Evolutionary conservation across 1,140 invertebrate species (phyloP).

Genomic region (Drosophila guanche): DNA sequence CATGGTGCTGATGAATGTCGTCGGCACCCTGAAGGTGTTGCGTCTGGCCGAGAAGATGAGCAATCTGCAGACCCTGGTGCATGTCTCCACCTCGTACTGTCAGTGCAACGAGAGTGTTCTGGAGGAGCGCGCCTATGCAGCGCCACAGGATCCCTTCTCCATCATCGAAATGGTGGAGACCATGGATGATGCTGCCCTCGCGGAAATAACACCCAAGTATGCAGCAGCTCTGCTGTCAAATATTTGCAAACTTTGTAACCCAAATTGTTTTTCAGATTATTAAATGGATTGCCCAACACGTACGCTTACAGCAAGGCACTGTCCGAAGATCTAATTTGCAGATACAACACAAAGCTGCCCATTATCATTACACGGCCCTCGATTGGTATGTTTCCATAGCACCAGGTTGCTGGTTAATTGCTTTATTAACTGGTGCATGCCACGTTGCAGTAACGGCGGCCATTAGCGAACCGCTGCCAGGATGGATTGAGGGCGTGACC

Average conservation of each 20-base stretch:
- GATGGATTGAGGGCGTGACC: conserved; percentile 98
- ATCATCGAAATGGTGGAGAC: conserved; percentile 90
- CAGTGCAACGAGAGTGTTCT: conserved; percentile 89
- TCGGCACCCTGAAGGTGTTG: conserved; percentile 87
- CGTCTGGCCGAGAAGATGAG: conserved; percentile 88
- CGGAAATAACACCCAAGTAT: conserved; percentile 89
- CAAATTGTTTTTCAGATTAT: conserved; percentile 85
- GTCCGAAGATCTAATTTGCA: conserved; percentile 88
- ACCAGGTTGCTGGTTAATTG: conserved; percentile 36
- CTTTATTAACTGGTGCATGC: conserved; percentile 24
- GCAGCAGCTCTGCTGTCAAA: conserved; percentile 36
- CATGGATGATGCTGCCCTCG: conserved; percentile 89
- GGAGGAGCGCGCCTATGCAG: conserved; percentile 88
- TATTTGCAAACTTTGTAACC: not conserved
- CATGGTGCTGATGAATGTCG: conserved; percentile 88
- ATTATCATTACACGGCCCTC: conserved; percentile 89
- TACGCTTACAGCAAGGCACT: conserved; percentile 92
- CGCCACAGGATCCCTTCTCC: conserved; percentile 89
- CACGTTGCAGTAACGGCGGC: conserved; percentile 86
- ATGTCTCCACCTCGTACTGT: conserved; percentile 93
- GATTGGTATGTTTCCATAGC: conserved; percentile 86
- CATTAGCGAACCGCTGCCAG: conserved; percentile 89
- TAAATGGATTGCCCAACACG: conserved; percentile 90
- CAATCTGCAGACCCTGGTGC: conserved; percentile 89
- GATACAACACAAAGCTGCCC: conserved; percentile 86